These are phyloP conservation scores for Calyptomena viridis DNA, from an alignment of 2,113 vertebrate species.

Conservation along the genomic window DNA sequence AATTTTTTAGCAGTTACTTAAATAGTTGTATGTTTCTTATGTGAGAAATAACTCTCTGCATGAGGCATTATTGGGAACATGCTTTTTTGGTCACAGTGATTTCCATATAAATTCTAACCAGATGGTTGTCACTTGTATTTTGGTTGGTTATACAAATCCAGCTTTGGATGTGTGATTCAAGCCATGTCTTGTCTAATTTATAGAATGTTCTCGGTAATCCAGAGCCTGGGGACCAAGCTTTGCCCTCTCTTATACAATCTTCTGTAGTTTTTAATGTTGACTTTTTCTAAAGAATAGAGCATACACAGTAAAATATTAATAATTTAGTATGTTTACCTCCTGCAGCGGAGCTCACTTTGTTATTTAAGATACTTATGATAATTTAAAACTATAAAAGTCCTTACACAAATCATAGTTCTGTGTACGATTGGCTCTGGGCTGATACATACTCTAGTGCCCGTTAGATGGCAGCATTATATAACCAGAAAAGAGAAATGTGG, in stretches of 20 bases:
- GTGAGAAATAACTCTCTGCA: neutral
- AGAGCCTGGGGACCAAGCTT: neutral
- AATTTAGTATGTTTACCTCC: neutral
- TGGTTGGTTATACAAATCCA: neutral
- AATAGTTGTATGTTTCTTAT: neutral
- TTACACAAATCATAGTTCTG: neutral
- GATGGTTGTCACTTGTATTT: neutral
- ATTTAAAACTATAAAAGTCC: neutral
- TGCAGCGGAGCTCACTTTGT: neutral
- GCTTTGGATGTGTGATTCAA: neutral
- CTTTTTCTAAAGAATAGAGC: neutral
- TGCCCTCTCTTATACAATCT: neutral
- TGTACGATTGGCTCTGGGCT: neutral
- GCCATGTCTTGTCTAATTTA: neutral
- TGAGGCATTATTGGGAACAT: neutral
- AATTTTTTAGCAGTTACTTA: neutral
- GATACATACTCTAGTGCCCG: neutral
- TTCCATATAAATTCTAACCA: neutral
- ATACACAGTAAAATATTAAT: neutral
- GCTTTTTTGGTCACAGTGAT: neutral
- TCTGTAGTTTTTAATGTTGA: neutral
- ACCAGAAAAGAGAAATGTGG: neutral
- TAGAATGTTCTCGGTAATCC: neutral
- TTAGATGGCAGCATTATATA: slow-evolving; percentile 40
- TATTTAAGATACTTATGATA: neutral